Base-by-base conservation (phyloP, 2,113 vertebrate species). In the Phaethon lepturus region DNA sequence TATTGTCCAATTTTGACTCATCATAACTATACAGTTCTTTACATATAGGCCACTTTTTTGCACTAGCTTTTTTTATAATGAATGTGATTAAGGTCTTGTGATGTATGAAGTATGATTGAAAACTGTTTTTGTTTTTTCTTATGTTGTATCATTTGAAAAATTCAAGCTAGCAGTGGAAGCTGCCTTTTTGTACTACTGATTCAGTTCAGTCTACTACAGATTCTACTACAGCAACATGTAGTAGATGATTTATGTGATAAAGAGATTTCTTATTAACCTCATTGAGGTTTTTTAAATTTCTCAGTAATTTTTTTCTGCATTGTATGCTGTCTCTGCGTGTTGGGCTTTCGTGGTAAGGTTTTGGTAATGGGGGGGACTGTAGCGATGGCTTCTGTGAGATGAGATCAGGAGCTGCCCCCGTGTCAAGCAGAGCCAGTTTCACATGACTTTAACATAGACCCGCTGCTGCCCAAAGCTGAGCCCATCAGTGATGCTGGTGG, bases 381-480 rank as follows among this genome's bases (percentile, higher is more conserved):
- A 58, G 35, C 49, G 9, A 12, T 82, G 15, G 15, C 19, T 76
- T 33, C 13, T 15, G 4, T 71, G 50, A 40, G 75, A 62, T 49
- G 28, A 47, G 17, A 29, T 42, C 18, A 25, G 33, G 56, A 25
- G 16, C 26, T 71, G 49, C 7, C 4, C 9, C 63, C 3, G 3
- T n/a, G 22, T 63, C 0, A 3, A 77, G 64, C 56, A 52, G 44
- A 53, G 44, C 15, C 14, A 16, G 13, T 47, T 77, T 71, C 77
- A 64, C 33, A 47, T 1, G 5, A 35, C 44, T 71, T 64, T 40
- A 59, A 71, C 77, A 64, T 11, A 19, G 33, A 45, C 33, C 8
- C 0, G 0, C 3, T 0, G 1, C 69, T 69, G n/a, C 25, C 42
- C 55, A 63, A 38, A 75, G 47, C 56, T 29, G 63, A 82, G 44